Conservation (phyloP, 2,888 invertebrate species). For the Drosophila colorata region DNA sequence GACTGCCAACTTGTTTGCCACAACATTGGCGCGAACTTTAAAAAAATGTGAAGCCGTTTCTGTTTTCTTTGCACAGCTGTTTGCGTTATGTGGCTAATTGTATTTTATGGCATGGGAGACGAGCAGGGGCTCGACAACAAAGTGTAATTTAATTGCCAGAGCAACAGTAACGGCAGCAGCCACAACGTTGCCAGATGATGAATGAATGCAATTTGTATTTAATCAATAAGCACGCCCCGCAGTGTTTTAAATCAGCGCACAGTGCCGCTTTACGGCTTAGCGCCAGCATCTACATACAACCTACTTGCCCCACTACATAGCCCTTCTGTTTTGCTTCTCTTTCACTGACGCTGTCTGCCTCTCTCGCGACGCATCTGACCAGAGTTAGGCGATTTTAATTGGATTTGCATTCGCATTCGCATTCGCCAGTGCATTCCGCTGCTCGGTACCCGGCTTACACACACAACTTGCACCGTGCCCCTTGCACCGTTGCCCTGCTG, state of each 20-base stretch:
- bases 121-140: slow-evolving; percentile 53
- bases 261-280: slow-evolving; percentile 78
- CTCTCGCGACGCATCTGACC: slow-evolving; percentile 10
- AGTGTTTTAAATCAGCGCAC: slow-evolving; percentile 79
- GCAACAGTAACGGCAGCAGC: slow-evolving; percentile 29
- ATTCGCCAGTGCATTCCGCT: slow-evolving; percentile 41
- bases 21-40: slow-evolving; percentile 15
- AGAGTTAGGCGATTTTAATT: slow-evolving; percentile 71
- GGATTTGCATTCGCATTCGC: slow-evolving; percentile 74
- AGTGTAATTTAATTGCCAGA: slow-evolving; percentile 72
- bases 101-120: slow-evolving; percentile 43
- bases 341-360: neutral
- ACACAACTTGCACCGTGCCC: slow-evolving; percentile 10
- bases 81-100: slow-evolving; percentile 36
- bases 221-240: slow-evolving; percentile 80
- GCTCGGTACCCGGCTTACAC: slow-evolving; percentile 31
- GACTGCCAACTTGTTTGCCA: slow-evolving; percentile 13
- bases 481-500: too few species aligned
- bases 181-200: slow-evolving; percentile 56
- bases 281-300: slow-evolving; percentile 51
- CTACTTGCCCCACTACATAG: neutral
- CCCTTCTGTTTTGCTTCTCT: neutral
- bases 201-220: slow-evolving; percentile 80
- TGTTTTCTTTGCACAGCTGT: neutral
- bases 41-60: neutral